Evolutionary conservation across 2,797 vertebrate genomes (phyloP).

Genomic region (Yasuhikotakia modesta): DNA sequence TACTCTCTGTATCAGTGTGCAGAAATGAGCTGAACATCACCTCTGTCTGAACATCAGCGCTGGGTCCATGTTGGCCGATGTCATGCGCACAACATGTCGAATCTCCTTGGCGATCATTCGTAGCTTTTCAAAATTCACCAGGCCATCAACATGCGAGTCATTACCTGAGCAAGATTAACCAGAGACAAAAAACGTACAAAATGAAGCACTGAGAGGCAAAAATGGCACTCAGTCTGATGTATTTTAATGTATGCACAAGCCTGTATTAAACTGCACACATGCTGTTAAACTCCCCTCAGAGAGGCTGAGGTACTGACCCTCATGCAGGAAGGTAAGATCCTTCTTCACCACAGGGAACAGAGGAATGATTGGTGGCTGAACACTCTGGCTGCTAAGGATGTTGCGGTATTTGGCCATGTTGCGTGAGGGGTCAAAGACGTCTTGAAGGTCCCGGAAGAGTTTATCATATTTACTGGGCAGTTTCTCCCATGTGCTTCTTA

Average conservation of each 20-base stretch:
- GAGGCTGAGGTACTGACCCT: slow-evolving; percentile 77
- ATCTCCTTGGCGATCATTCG: slow-evolving; percentile 98
- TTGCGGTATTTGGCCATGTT: slow-evolving; percentile 99
- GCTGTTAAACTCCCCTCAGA: background rate
- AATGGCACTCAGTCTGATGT: too few species aligned
- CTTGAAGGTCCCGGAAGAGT: slow-evolving; percentile 92
- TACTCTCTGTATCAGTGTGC: background rate
- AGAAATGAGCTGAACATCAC: slow-evolving; percentile 66
- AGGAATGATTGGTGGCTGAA: slow-evolving; percentile 96
- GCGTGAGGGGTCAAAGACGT: slow-evolving; percentile 94
- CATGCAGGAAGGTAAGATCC: slow-evolving; percentile 97
- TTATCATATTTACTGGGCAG: slow-evolving; percentile 96
- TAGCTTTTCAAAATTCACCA: slow-evolving; percentile 97
- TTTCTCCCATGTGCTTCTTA: slow-evolving; percentile 94
- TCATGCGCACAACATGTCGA: slow-evolving; percentile 90
- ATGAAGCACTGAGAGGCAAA: too few species aligned
- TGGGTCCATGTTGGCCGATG: slow-evolving; percentile 96
- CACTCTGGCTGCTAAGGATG: slow-evolving; percentile 94
- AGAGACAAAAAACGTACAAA: background rate
- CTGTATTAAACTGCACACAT: background rate
- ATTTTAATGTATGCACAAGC: background rate
- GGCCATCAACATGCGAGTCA: slow-evolving; percentile 91
- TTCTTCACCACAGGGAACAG: slow-evolving; percentile 98
- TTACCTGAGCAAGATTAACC: slow-evolving; percentile 78
- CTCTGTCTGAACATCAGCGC: slow-evolving; percentile 98